Percentiles rank a stretch among this genome's conserved stretches.
Conservation (phyloP, 2,888 invertebrate genomes). For the Nomada ferruginata region DNA sequence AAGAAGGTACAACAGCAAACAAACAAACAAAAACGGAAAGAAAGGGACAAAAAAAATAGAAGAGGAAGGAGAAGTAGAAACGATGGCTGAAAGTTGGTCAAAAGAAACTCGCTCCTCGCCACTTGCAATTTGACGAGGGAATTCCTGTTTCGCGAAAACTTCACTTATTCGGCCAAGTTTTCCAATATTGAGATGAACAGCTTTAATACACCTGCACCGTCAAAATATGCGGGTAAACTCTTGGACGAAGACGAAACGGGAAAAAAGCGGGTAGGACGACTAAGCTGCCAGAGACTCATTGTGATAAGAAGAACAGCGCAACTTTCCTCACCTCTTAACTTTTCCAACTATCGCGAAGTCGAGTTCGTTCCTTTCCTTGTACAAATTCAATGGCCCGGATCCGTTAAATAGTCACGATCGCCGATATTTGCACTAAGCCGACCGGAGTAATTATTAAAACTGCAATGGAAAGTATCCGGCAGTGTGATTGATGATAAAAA, state of each 20-base stretch:
- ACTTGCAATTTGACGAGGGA: slow-evolving; percentile 48
- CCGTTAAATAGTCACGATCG: no score
- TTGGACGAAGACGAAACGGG: not conserved
- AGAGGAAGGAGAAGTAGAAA: not conserved
- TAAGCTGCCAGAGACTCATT: slow-evolving; percentile 20
- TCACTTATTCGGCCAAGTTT: slow-evolving; percentile 54
- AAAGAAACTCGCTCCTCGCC: slow-evolving; percentile 42
- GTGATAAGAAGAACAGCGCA: slow-evolving; percentile 34
- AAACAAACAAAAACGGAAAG: not conserved
- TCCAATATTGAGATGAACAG: slow-evolving; percentile 58
- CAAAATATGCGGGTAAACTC: slow-evolving; percentile 39
- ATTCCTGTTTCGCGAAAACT: slow-evolving; percentile 50
- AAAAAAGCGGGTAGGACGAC: not conserved
- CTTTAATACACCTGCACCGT: slow-evolving; percentile 35
- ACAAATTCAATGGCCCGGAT: no score
- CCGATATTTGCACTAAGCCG: not conserved
- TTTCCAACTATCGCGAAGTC: slow-evolving; percentile 14
- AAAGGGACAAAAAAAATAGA: not conserved
- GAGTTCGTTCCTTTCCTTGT: not conserved
- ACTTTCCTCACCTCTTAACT: slow-evolving; percentile 22
- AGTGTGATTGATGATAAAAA: slow-evolving; percentile 7
- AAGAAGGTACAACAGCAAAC: no score
- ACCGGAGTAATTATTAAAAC: not conserved
- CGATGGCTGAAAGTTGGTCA: slow-evolving; percentile 26
- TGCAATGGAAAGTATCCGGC: not conserved